A percentile compares a stretch with the other conserved stretches of the same genome.
phyloP scores from a whole-genome alignment of 2,113 vertebrate genomes.

The Picathartes gymnocephalus region DNA sequence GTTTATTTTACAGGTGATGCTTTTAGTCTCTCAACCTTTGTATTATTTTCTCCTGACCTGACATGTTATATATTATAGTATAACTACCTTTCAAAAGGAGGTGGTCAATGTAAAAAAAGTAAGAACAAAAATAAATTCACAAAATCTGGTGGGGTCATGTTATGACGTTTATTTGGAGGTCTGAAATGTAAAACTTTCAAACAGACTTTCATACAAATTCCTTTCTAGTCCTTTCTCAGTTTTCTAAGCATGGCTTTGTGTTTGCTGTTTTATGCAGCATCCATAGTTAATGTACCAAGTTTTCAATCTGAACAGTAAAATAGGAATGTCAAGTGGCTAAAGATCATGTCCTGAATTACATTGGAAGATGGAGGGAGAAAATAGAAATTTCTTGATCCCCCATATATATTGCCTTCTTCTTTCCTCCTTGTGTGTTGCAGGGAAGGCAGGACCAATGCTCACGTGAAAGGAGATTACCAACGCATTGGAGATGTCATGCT shows the following conservation, averaged over 20 bases:
- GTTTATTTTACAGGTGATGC: background rate
- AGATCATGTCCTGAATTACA: background rate
- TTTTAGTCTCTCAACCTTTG: background rate
- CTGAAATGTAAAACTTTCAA: background rate
- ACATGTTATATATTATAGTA: background rate
- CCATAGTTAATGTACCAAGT: background rate
- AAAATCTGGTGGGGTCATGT: fast-evolving
- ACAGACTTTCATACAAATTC: background rate
- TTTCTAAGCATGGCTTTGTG: background rate
- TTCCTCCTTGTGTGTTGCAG: constrained; percentile 53
- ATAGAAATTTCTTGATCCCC: background rate
- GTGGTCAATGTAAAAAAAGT: fast-evolving
- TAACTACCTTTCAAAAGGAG: background rate
- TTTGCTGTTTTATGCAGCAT: background rate
- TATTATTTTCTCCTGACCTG: background rate
- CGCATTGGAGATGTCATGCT: constrained; percentile 93
- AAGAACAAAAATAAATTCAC: background rate
- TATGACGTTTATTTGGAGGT: background rate
- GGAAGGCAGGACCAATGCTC: constrained; percentile 84
- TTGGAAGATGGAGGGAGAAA: background rate
- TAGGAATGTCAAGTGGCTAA: background rate
- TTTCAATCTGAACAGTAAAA: background rate
- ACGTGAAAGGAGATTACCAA: constrained; percentile 77
- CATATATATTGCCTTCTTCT: fast-evolving
- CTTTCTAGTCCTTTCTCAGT: background rate